A percentile compares a stretch with the other conserved stretches of the same genome.
These are phyloP conservation scores for Xerus rutilus DNA, from an alignment of 2,797 vertebrate genomes.

Conservation along the genomic window DNA sequence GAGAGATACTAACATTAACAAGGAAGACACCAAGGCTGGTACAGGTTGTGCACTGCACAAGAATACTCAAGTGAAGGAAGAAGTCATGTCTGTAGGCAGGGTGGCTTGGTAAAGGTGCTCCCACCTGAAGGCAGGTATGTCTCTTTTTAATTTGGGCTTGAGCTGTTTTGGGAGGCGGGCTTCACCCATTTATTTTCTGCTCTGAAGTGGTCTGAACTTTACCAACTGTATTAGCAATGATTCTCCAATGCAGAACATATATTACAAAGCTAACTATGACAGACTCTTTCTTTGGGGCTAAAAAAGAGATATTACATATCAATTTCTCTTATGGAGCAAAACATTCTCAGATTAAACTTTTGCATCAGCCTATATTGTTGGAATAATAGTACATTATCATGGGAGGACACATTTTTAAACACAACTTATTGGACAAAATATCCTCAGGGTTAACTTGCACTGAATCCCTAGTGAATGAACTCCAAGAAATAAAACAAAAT, in stretches of 20 bases:
- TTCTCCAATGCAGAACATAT: neutral
- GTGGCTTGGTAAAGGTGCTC: neutral
- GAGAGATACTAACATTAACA: neutral
- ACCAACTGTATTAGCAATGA: neutral
- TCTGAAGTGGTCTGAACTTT: slow-evolving; percentile 22
- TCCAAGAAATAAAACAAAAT: slow-evolving; percentile 27
- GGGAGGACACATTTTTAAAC: neutral
- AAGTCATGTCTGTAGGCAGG: neutral
- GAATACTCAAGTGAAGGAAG: neutral
- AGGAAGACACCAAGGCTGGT: neutral
- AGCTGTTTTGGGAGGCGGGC: neutral
- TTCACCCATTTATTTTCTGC: neutral
- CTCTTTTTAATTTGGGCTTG: neutral
- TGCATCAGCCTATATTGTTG: neutral
- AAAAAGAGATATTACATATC: neutral
- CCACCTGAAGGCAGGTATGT: neutral
- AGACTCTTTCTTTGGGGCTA: neutral
- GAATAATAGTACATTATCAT: neutral
- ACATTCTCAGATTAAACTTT: slow-evolving; percentile 47
- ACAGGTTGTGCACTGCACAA: neutral
- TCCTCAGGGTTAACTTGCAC: neutral
- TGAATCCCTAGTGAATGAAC: neutral
- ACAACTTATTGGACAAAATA: slow-evolving; percentile 32
- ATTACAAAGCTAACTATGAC: slow-evolving; percentile 17
- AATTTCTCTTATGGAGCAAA: slow-evolving; percentile 6